Percentiles rank a stretch among this genome's conserved stretches.
Conservation (phyloP, 2,797 vertebrate species). For the Caiman crocodilus region DNA sequence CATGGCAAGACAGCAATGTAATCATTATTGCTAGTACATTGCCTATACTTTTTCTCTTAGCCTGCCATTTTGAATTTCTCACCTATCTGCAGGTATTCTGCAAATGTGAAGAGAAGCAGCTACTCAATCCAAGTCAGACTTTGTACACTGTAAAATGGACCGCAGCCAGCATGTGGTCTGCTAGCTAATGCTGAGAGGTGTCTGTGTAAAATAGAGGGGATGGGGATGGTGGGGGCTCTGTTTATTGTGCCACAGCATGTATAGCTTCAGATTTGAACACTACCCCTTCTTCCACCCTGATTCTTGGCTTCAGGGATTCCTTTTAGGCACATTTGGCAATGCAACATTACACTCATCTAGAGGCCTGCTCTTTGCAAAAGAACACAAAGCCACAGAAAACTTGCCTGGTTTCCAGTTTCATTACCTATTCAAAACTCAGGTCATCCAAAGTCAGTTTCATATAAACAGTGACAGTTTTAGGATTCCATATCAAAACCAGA, state of each 20-base stretch:
- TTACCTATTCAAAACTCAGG: conserved; percentile 23
- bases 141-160: too few species aligned
- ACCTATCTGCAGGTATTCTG: too few species aligned
- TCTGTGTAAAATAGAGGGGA: too few species aligned
- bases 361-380: conserved; percentile 5
- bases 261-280: conserved; percentile 53
- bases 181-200: too few species aligned
- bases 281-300: neutral
- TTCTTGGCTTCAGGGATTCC: conserved; percentile 36
- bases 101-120: too few species aligned
- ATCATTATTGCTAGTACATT: too few species aligned
- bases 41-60: too few species aligned
- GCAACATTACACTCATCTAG: conserved; percentile 37
- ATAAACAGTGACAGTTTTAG: conserved; percentile 25
- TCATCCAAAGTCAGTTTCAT: conserved; percentile 22
- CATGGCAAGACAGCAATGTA: too few species aligned
- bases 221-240: neutral
- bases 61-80: too few species aligned
- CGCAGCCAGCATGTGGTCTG: too few species aligned
- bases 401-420: conserved; percentile 58
- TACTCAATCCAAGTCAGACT: too few species aligned
- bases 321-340: conserved; percentile 37
- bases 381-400: conserved; percentile 54
- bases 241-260: conserved; percentile 44
- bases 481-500: neutral